Evolutionary conservation across 2,113 vertebrate genomes (phyloP).

Genomic region (Anolis carolinensis): DNA sequence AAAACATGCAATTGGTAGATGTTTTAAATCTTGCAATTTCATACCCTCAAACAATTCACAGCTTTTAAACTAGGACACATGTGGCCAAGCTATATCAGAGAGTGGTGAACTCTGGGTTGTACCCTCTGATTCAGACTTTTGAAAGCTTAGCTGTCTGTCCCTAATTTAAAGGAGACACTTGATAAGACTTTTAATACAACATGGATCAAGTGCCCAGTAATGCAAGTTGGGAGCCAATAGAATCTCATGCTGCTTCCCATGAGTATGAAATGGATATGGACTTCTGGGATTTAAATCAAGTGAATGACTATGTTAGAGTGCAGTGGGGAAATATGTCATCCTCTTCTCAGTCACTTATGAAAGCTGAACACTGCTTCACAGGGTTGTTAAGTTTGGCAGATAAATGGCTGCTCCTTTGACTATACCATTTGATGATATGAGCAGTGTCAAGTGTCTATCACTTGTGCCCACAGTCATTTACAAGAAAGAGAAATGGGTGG

Average conservation of each 20-base stretch:
- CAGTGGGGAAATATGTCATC: neutral
- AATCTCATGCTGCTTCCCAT: neutral
- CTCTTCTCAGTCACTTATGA: neutral
- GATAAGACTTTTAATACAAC: too few species aligned
- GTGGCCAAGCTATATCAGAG: too few species aligned
- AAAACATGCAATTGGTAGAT: too few species aligned
- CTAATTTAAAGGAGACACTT: too few species aligned
- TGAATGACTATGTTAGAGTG: neutral
- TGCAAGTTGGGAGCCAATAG: too few species aligned
- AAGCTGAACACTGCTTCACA: conserved; percentile 5
- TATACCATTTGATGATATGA: conserved; percentile 1
- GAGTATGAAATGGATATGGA: neutral
- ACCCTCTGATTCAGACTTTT: too few species aligned
- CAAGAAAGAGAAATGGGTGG: conserved; percentile 23
- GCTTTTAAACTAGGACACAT: too few species aligned
- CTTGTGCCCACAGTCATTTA: conserved; percentile 23
- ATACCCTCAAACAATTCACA: too few species aligned
- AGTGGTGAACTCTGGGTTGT: too few species aligned
- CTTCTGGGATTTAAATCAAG: neutral
- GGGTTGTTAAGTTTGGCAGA: conserved; percentile 14
- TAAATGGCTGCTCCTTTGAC: neutral
- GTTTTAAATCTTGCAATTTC: too few species aligned
- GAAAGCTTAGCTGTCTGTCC: too few species aligned
- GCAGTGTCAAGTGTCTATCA: conserved; percentile 1
- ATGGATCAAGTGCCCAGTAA: neutral